phyloP scores from a whole-genome alignment of 2,888 invertebrate species.

The Diachrysia chrysitis region DNA sequence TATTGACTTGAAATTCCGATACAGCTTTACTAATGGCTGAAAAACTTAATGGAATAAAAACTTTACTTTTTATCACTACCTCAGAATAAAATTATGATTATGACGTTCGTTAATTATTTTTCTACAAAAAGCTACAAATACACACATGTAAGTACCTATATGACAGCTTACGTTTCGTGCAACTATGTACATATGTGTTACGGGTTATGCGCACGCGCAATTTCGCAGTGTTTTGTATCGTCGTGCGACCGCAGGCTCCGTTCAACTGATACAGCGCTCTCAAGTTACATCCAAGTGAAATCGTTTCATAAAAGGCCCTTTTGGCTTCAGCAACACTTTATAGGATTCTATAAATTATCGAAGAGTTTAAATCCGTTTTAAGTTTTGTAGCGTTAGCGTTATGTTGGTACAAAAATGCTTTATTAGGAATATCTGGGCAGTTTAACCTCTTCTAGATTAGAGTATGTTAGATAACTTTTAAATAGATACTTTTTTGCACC shows the following conservation, averaged over 20 bases:
- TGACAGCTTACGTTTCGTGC: conserved; percentile 42
- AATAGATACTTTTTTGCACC: too few relatives aligned
- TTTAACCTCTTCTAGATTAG: too few relatives aligned
- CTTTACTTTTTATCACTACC: neutral
- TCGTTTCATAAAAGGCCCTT: conserved; percentile 71
- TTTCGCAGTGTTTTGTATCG: conserved; percentile 76
- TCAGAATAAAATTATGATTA: conserved; percentile 3
- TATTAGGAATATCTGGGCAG: too few relatives aligned
- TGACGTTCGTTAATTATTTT: conserved; percentile 23
- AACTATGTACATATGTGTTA: conserved; percentile 60
- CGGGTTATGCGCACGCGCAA: conserved; percentile 71
- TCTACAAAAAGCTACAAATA: conserved; percentile 32
- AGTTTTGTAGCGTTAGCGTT: too few relatives aligned
- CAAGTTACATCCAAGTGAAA: conserved; percentile 74
- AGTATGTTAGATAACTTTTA: too few relatives aligned
- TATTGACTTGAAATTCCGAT: neutral
- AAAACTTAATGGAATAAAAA: conserved; percentile 6
- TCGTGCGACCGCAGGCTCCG: conserved; percentile 76
- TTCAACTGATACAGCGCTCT: conserved; percentile 68
- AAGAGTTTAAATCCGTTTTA: neutral
- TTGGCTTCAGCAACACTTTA: conserved; percentile 67
- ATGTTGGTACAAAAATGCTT: too few relatives aligned
- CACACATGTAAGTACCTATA: conserved; percentile 31
- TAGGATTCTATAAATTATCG: conserved; percentile 42
- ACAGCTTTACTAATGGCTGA: neutral